These are phyloP conservation scores for Armadillidium nasatum DNA, from an alignment of 1,140 invertebrate species.

Conservation along the genomic window DNA sequence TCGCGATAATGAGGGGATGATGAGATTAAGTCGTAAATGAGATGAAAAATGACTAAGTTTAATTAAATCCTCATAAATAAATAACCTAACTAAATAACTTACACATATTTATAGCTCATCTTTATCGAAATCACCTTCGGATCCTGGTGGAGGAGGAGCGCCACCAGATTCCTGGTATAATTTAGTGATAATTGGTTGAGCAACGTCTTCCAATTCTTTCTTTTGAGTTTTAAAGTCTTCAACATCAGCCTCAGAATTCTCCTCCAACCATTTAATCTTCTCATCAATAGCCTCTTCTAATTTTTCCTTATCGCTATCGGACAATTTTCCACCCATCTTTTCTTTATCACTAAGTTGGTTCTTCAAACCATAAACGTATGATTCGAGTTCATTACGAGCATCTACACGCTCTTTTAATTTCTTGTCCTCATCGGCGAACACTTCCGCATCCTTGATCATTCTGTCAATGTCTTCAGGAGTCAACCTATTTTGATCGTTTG, in stretches of 20 bases:
- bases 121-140: conserved; percentile 31
- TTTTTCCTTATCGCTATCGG: conserved; percentile 87
- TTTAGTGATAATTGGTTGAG: conserved; percentile 96
- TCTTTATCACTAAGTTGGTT: conserved; percentile 97
- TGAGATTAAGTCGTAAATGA: neutral
- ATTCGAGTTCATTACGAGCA: conserved; percentile 83
- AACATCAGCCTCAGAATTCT: conserved; percentile 86
- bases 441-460: conserved; percentile 71
- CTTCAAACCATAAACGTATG: conserved; percentile 96
- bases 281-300: conserved; percentile 87
- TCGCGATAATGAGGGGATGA: conserved; percentile 27
- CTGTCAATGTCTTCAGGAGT: conserved; percentile 61
- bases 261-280: conserved; percentile 96
- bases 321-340: conserved; percentile 88
- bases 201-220: conserved; percentile 91
- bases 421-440: conserved; percentile 97
- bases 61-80: conserved; percentile 30
- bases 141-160: conserved; percentile 30
- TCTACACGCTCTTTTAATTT: conserved; percentile 95
- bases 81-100: conserved; percentile 23
- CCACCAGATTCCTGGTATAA: conserved; percentile 66
- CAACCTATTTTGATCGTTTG: conserved; percentile 62
- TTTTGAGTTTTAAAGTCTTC: conserved; percentile 96
- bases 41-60: conserved; percentile 20
- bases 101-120: conserved; percentile 35